phyloP scores from a whole-genome alignment of 2,797 vertebrate species.

The Xenopus petersii region DNA sequence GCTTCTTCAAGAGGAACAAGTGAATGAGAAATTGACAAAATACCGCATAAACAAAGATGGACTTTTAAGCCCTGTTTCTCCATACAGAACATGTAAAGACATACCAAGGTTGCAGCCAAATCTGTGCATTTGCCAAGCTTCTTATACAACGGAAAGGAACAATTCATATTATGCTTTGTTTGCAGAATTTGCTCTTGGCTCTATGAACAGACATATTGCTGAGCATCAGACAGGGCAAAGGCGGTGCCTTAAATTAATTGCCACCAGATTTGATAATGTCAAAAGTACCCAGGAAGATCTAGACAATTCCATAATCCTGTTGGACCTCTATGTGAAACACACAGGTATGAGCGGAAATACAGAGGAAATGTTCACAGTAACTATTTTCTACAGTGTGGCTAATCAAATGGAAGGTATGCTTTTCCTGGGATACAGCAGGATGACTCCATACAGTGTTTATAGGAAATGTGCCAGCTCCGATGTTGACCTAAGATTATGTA shows the following conservation, averaged over 20 bases:
- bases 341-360: neutral
- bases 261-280: conserved; percentile 34
- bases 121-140: conserved; percentile 46
- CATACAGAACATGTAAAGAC: conserved; percentile 37
- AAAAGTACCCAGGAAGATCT: conserved; percentile 7
- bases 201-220: conserved; percentile 37
- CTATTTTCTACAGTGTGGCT: conserved; percentile 23
- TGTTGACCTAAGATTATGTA: conserved; percentile 42
- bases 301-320: conserved; percentile 18
- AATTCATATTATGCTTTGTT: conserved; percentile 41
- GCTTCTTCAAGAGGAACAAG: conserved; percentile 8
- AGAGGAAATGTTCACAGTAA: conserved; percentile 38
- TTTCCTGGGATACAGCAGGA: conserved; percentile 40
- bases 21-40: neutral
- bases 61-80: conserved; percentile 39
- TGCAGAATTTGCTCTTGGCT: conserved; percentile 47
- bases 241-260: conserved; percentile 30
- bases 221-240: conserved; percentile 14
- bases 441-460: conserved; percentile 46
- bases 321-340: conserved; percentile 37
- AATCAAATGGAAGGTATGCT: conserved; percentile 27
- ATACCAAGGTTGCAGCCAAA: conserved; percentile 46
- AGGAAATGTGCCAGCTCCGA: conserved; percentile 29
- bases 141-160: conserved; percentile 29
- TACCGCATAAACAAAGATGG: conserved; percentile 35